phyloP scores from a whole-genome alignment of 2,113 vertebrate species.

The Lophura nycthemera region DNA sequence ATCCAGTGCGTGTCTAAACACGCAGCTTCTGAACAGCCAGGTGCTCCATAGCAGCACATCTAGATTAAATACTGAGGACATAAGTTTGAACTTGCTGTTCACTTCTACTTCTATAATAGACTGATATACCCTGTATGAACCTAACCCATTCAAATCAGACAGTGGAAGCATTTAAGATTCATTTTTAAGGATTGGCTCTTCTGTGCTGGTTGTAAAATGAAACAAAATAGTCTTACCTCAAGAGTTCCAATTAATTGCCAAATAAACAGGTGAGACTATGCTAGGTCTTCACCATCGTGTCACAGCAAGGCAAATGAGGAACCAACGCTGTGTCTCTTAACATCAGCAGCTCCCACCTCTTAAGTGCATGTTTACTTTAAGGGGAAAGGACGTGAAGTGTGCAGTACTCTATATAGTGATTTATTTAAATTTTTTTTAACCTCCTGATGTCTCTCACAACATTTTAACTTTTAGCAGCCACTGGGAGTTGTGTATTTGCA shows the following conservation, averaged over 20 bases:
- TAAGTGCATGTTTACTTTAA: accelerated
- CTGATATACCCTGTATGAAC: background rate
- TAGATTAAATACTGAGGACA: background rate
- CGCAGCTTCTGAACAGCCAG: background rate
- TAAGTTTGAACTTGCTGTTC: slow-evolving; percentile 19
- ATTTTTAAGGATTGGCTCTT: background rate
- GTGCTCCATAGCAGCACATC: background rate
- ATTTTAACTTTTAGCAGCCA: background rate
- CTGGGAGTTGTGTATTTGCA: background rate
- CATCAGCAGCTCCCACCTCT: background rate
- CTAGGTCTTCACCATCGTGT: background rate
- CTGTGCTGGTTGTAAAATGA: background rate
- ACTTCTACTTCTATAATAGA: background rate
- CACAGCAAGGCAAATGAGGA: background rate
- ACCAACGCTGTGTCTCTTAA: background rate
- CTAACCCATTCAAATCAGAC: background rate
- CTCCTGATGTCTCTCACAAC: background rate
- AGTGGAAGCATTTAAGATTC: background rate
- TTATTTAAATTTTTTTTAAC: background rate
- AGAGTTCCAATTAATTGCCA: background rate
- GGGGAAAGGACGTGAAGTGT: background rate
- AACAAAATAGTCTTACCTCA: background rate
- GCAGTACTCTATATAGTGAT: background rate
- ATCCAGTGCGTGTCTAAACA: slow-evolving; percentile 9
- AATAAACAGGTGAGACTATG: background rate